Evolutionary conservation across 2,888 invertebrate species (phyloP), one percentile per base, ranked within the genome.

Genomic region (Ophonus ardosiacus): DNA sequence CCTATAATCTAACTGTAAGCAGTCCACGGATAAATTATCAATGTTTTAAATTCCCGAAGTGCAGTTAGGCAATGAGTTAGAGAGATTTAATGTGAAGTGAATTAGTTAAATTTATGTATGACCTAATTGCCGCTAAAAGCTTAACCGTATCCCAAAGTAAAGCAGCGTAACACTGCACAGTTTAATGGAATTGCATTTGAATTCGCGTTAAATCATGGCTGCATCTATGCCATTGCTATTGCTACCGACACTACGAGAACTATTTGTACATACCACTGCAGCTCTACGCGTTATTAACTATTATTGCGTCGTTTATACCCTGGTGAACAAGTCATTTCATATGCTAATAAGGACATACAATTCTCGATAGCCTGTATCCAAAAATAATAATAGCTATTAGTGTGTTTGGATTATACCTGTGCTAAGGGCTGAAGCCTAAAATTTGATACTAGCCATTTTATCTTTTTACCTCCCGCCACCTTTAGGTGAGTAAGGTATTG

Each of bases 31-130:
- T 5, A 31, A 31, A 31, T 24, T 31, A 31, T 3, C 10, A 13
- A 51, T 51, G 43, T 51, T 51, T 51, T 51, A 51, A 13, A 51
- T 51, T 51, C 43, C 43, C 43, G 13, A 13, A 13, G 43, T 51
- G 43, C 43, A 51, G 43, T 51, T 51, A 51, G 43, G 43, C 43
- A 74, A 74, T 40, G 40, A 74, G 43, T 74, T 8, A 43, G 40
- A 74, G 40, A 43, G 43, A 43, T 74, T 74, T 7, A 74, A 74
- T 74, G 18, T 43, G 71, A 43, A 74, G 40, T 74, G 40, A 74
- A 74, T 74, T 74, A 74, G 71, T 74, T 74, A 74, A 74, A 74
- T 74, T 74, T 74, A 74, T 74, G 71, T 74, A 74, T 40, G 71
- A 74, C 43, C 71, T 74, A 74, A 74, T 74, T 43, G 71, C 71